These are phyloP conservation scores for Subacronicta megacephala DNA, from an alignment of 2,888 invertebrate species.

Conservation along the genomic window DNA sequence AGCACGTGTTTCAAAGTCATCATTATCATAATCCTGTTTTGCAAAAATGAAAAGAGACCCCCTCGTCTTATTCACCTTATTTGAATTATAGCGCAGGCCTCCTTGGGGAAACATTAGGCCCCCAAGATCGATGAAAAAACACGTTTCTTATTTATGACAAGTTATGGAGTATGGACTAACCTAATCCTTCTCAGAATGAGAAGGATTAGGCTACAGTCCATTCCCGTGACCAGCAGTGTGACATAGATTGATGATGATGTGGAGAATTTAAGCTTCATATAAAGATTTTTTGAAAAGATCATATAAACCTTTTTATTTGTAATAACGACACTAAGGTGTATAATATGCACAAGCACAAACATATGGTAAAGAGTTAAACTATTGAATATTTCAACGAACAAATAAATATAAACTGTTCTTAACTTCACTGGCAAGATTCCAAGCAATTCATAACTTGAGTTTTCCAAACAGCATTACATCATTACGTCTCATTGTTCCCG, in stretches of 20 bases:
- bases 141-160: constrained; percentile 13
- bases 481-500: constrained; percentile 21
- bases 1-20: constrained; percentile 66
- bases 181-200: too few species aligned
- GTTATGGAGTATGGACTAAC: not conserved
- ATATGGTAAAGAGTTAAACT: not conserved
- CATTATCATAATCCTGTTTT: constrained; percentile 76
- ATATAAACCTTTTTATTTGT: too few species aligned
- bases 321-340: too few species aligned
- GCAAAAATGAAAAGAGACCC: constrained; percentile 72
- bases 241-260: too few species aligned
- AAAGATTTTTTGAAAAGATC: not conserved
- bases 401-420: not conserved
- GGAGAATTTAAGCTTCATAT: too few species aligned
- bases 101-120: constrained; percentile 66
- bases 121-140: constrained; percentile 33
- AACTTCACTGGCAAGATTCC: not conserved
- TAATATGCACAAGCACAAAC: not conserved
- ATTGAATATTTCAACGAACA: not conserved
- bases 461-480: constrained; percentile 21
- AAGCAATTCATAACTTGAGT: constrained; percentile 1
- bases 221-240: too few species aligned
- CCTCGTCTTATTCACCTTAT: constrained; percentile 67
- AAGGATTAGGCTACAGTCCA: too few species aligned
- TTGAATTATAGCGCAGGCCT: constrained; percentile 68